Evolutionary conservation across 2,113 vertebrate genomes (phyloP), one percentile per base, ranked within the genome.

Genomic region (Octodon degus): DNA sequence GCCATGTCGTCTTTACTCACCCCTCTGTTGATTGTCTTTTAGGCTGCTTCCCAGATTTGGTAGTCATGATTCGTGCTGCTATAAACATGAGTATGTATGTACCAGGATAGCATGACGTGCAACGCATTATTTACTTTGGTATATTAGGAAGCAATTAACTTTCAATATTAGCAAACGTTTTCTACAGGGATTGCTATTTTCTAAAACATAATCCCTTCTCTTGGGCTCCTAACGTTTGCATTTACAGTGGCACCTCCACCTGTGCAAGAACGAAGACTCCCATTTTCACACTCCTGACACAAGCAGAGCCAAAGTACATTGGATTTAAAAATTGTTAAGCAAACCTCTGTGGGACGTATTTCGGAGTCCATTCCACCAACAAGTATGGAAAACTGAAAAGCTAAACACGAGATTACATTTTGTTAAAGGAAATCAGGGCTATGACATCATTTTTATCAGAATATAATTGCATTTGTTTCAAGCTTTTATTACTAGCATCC

Each of bases 301-400:
- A 24, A 70, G 91, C 37, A 88, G 25, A 89, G 17, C 92, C 32
- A 89, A 91, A 86, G 17, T 68, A 77, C 96, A 86, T 27, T 89
- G 62, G 95, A 83, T 34, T 72, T 81, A 86, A 40, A 17, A 74
- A 79, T 40, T 86, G 43, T 43, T 92, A 92, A 92, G 55, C 43
- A 90, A 70, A 83, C 47, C 67, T 79, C 79, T 91, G 43, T 95
- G 43, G n/a, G 20, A 65, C 40, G 86, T 82, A 68, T 89, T 20
- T 94, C 34, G 60, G 22, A 60, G 47, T 2, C n/a, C 14, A 65
- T 24, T 88, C 25, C 12, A 77, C 30, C 91, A 34, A 93, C n/a
- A 94, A 86, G 43, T 89, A 50, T 74, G 93, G 94, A 62, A 89
- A 95, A 76, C 37, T 24, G 77, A 60, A 72, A 88, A 22, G 24